These are phyloP conservation scores for Bubo blakistoni DNA, from an alignment of 2,113 vertebrate species.

Conservation along the genomic window DNA sequence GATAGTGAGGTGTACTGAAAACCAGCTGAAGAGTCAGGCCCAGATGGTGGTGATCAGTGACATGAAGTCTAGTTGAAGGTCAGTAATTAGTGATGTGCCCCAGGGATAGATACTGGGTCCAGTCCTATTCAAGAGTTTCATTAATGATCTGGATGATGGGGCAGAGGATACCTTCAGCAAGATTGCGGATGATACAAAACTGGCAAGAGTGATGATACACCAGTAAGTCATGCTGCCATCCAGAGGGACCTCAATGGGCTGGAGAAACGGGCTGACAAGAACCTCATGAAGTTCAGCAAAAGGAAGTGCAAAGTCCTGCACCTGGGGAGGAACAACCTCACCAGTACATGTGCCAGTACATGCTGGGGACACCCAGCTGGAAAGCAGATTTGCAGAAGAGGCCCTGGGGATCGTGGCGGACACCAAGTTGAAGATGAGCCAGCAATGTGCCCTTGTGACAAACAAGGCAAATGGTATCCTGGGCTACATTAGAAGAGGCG, in stretches of 20 bases:
- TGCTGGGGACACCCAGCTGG: neutral
- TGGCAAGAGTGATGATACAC: neutral
- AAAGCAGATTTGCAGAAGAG: neutral
- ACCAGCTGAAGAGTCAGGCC: neutral
- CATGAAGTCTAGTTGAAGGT: neutral
- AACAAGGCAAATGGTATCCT: neutral
- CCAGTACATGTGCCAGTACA: fast-evolving
- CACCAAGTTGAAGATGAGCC: neutral
- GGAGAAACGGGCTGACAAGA: neutral
- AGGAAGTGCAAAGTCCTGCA: neutral
- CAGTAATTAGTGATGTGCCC: neutral
- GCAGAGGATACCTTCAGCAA: neutral
- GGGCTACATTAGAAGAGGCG: neutral
- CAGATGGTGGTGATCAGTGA: neutral
- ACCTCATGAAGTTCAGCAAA: neutral
- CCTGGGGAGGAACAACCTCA: neutral
- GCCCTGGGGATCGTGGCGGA: neutral
- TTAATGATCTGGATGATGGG: neutral
- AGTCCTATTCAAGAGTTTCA: neutral
- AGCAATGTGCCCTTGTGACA: neutral
- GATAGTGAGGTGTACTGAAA: neutral
- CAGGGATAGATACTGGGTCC: neutral
- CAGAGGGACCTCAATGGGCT: neutral
- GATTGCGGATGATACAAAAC: neutral
- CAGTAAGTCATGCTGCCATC: neutral